A percentile compares a stretch with the other conserved stretches of the same genome.
Evolutionary conservation across 2,797 vertebrate species (phyloP).

Genomic region (Hoplostethus mediterraneus): DNA sequence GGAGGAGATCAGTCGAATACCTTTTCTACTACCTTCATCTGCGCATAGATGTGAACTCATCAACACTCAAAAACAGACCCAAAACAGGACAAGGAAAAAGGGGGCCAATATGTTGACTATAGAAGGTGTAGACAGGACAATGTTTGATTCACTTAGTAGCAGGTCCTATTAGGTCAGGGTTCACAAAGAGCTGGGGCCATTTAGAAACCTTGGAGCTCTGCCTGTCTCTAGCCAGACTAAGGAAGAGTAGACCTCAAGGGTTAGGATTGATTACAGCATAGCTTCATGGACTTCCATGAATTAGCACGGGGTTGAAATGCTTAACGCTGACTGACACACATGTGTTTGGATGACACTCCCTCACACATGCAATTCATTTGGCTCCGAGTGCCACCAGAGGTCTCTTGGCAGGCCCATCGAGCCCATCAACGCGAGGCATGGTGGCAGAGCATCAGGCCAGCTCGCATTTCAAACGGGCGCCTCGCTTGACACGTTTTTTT

Average conservation of each 20-base stretch:
- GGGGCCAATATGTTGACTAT: slow-evolving; percentile 31
- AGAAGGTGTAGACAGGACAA: slow-evolving; percentile 46
- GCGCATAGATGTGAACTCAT: neutral
- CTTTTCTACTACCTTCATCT: slow-evolving; percentile 10
- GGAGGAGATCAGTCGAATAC: slow-evolving; percentile 15
- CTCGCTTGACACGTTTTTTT: slow-evolving; percentile 67
- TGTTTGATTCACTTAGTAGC: slow-evolving; percentile 57
- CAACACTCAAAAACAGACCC: neutral
- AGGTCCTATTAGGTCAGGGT: slow-evolving; percentile 69
- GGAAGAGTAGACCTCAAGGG: slow-evolving; percentile 65
- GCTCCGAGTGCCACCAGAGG: slow-evolving; percentile 50
- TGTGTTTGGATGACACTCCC: slow-evolving; percentile 70
- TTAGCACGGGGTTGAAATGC: slow-evolving; percentile 70
- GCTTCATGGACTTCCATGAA: slow-evolving; percentile 70
- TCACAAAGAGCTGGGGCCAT: slow-evolving; percentile 65
- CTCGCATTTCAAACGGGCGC: slow-evolving; percentile 82
- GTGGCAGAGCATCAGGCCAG: slow-evolving; percentile 70
- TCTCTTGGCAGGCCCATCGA: slow-evolving; percentile 69
- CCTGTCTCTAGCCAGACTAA: slow-evolving; percentile 79
- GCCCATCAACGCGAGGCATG: slow-evolving; percentile 75
- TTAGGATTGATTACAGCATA: slow-evolving; percentile 77
- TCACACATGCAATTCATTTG: slow-evolving; percentile 70
- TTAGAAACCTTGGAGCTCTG: slow-evolving; percentile 75
- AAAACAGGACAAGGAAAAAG: slow-evolving; percentile 30
- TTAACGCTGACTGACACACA: slow-evolving; percentile 72